Evolutionary conservation across 2,113 vertebrate species (phyloP), one percentile per base, ranked within the genome.

Genomic region (Lepus europaeus): DNA sequence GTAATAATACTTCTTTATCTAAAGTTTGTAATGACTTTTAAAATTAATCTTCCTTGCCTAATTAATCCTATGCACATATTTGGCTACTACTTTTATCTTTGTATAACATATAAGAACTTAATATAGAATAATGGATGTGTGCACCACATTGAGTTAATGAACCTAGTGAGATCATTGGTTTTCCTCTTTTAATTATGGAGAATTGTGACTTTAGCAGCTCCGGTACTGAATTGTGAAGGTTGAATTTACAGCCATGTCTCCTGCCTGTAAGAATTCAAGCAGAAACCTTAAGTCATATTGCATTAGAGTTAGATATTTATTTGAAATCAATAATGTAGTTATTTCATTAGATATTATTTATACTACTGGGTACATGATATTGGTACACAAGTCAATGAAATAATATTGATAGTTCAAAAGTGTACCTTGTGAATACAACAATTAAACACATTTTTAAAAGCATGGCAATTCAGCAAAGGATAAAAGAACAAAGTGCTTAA

Each of bases 31-130:
- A 70, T 39, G 16, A 85, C 16, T 83, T 96, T 82, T 80, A 1
- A 87, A 81, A 77, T 77, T 86, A 72, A 87, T 87, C 61, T 91
- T 91, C 33, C 66, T 89, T 64, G 51, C 33, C 23, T 92, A 84
- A 89, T 91, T 80, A 93, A 92, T 19, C 45, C 66, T 86, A 64
- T 73, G 10, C 11, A 51, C 4, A 85, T 5, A 73, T 56, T 82
- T 73, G 85, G 36, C 22, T 80, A 56, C 3, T 89, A 14, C 69
- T 94, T 87, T 78, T 93, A 74, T 91, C 23, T 89, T 83, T 73
- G 9, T 7, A n/a, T 59, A 45, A 10, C 72, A 61, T 88, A 12
- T 70, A 77, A 93, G 91, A 91, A 45, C 20, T 14, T 68, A 77
- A 77, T 56, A 61, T 22, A 72, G 10, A 88, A 12, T 64, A 85